Evolutionary conservation across 2,888 invertebrate genomes (phyloP), one percentile per base, ranked within the genome.

Genomic region (Lasioglossum villosulum): DNA sequence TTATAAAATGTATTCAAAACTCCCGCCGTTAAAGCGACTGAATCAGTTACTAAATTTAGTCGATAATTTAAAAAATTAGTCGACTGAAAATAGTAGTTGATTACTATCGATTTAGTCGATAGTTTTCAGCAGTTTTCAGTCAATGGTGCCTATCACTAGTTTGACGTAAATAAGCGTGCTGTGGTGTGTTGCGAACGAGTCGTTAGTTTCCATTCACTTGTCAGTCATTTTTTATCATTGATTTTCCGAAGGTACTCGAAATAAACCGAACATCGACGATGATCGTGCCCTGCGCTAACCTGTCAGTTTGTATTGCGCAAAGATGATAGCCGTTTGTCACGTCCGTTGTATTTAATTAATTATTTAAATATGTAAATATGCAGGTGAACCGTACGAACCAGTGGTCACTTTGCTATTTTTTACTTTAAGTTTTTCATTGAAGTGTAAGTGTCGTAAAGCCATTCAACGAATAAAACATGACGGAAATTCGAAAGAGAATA

Each of bases 401-500:
- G 90, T 91, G 88, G 90, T 90, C 86, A 77, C 87, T 86, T 90
- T 90, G 90, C 84, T 90, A 74, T 27, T 86, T 88, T 84, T 66
- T 82, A 76, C 79, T 88, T 87, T 88, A 87, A 84, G 71, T 83
- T 78, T 82, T 70, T 80, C 10, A 37, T 75, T 56, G 48, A 52
- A 75, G 59, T 59, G n/a, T 56, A 66, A 59, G 59, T 71, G 75
- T 75, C 39, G 78, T 27, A 56, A 86, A 52, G 6, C 87, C 80
- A 80, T 73, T 78, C 73, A 78, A 30, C 48, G 71, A 72, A 37
- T 72, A 42, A 84, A 92, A 88, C 87, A 95, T 95, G 95, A 93
- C 95, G 48, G 94, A 94, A 84, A 84, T 95, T 80, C 94, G 95
- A 80, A 94, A 94, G 86, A 92, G 95, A 90, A 92, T 89, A 70